Base-by-base conservation (phyloP, 1,140 invertebrate species). In the Eriosoma lanigerum region DNA sequence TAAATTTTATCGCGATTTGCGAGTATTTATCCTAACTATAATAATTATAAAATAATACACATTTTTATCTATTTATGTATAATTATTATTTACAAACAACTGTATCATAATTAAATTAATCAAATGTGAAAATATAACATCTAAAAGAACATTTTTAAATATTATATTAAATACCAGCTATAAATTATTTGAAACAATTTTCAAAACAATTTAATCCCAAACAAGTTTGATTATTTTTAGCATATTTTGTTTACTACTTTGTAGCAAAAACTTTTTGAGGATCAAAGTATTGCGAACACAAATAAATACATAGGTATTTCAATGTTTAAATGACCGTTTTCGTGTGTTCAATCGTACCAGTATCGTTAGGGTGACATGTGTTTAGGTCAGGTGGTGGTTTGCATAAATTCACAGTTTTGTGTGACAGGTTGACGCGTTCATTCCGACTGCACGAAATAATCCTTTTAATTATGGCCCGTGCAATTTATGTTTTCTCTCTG, bases 381-480 rank as follows among this genome's bases (percentile, higher is more conserved):
- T 78, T 62, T 38, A 19, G 32, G 56, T 78, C 56, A 78, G 75
- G 32, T 60, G 38, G 75, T 21, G 52, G 72, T 75, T 58, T 44
- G 72, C 72, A 58, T 58, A 58, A 75, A 75, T 75, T 75, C 52
- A 58, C 72, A 44, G 52, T 21, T 56, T 15, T 26, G 15, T 26
- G 75, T 62, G 75, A 60, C 75, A 78, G 75, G 56, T 78, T 78
- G 75, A 78, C 56, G 75, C 21, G 72, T 19, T 12, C 19, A 19
- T 32, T 10, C 52, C 75, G 17, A 24, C 54, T 32, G n/a, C 54
- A 46, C 54, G 26, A 38, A 54, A 56, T 58, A 75, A 78, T 78
- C 54, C 75, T 60, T 60, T 78, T 78, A 78, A 60, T 78, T 62
- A 78, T 19, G 56, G 32, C 21, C 52, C 21, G 52, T 24, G 21